Evolutionary conservation across 1,140 invertebrate genomes (phyloP), one percentile per base, ranked within the genome.

Genomic region (Caenorhabditis remanei): DNA sequence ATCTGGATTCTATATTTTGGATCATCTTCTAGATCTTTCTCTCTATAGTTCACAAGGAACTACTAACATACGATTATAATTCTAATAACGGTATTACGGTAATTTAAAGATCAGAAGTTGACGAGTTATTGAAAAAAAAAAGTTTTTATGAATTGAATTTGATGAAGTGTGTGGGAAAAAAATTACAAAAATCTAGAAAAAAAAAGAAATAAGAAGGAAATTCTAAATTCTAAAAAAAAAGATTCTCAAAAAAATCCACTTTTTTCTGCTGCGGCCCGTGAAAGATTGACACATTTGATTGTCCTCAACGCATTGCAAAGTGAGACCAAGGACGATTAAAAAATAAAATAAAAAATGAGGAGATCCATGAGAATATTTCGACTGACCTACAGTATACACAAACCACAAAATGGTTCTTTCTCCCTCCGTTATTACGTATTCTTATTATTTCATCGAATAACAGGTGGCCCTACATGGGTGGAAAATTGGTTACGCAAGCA

Each of bases 401-500:
- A 32, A 32, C 32, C 32, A 32, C 14, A 58, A 58, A 58, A n/a
- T 58, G 16, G 16, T 58, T 19, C 21, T n/a, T 58, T 58, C 16
- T n/a, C 8, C 16, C n/a, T 21, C n/a, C 8, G 8, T 11, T 32
- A 63, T 63, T 21, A 21, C n/a, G 61, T 9, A 32, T 32, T 19
- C 32, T 32, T 32, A 32, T 32, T 63, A 32, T 63, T 63, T 32
- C 24, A 21, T 32, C 21, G 65, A 71, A 48, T n/a, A 71, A 71
- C 65, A 71, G 65, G 65, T 71, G 65, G 65, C n/a, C 65, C 19
- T 32, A 41, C 6, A 11, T n/a, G 14, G 24, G 2, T 43, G 65
- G 41, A 48, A 71, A 71, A 71, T 71, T 71, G 65, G 65, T 71
- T 71, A 71, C 65, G 65, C 65, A 71, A 71, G 41, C 40, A 71